These are phyloP conservation scores for Gobionotothen gibberifrons DNA, from an alignment of 2,797 vertebrate species.

Conservation along the genomic window DNA sequence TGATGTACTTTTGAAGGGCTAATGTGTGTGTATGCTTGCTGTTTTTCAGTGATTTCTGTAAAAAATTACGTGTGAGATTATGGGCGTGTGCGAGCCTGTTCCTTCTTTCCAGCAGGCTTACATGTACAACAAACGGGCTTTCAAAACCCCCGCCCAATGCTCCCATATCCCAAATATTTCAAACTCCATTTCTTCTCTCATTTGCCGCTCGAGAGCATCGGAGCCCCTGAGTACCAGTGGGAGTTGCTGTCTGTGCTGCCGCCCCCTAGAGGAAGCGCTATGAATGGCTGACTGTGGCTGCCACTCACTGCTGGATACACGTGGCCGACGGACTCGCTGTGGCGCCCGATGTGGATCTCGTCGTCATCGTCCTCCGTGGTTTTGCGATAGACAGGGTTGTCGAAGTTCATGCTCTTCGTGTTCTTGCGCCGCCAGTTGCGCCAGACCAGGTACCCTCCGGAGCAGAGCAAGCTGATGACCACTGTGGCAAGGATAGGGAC, in stretches of 20 bases:
- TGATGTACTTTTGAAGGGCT: slow-evolving; percentile 45
- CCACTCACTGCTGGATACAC: slow-evolving; percentile 97
- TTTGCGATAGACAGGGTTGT: slow-evolving; percentile 98
- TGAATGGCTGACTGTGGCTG: slow-evolving; percentile 83
- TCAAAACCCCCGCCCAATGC: slow-evolving; percentile 32
- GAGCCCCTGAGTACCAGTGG: slow-evolving; percentile 87
- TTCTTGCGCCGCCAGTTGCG: slow-evolving; percentile 99
- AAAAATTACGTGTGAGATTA: slow-evolving; percentile 36
- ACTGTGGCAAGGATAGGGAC: slow-evolving; percentile 91
- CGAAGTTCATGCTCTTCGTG: slow-evolving; percentile 99
- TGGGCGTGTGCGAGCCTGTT: slow-evolving; percentile 56
- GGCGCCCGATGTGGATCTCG: slow-evolving; percentile 95
- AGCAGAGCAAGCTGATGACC: slow-evolving; percentile 92
- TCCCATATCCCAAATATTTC: slow-evolving; percentile 27
- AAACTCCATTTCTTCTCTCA: slow-evolving; percentile 62
- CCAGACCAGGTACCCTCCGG: slow-evolving; percentile 96
- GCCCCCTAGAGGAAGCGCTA: slow-evolving; percentile 84
- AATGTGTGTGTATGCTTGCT: slow-evolving; percentile 27
- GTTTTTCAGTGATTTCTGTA: slow-evolving; percentile 45
- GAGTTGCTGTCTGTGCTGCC: slow-evolving; percentile 84
- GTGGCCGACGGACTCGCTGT: slow-evolving; percentile 93
- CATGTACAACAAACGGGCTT: slow-evolving; percentile 48
- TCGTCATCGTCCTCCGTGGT: slow-evolving; percentile 95
- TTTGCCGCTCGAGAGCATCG: slow-evolving; percentile 83
- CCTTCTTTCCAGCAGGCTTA: slow-evolving; percentile 55